phyloP scores from a whole-genome alignment of 2,888 invertebrate species.

The Hydriomena furcata region DNA sequence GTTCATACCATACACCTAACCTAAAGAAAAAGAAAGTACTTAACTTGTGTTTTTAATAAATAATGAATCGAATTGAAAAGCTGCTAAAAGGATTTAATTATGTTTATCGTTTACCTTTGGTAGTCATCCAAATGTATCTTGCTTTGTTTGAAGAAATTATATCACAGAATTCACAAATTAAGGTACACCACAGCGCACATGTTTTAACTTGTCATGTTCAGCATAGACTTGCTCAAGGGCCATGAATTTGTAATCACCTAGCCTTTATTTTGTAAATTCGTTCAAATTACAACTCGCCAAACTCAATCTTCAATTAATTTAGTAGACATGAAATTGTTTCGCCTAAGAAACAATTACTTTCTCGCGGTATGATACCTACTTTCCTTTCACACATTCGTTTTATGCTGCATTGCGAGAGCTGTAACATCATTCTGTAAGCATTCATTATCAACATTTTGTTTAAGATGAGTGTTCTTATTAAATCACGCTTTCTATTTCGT shows the following conservation, averaged over 20 bases:
- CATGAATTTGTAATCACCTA: neutral
- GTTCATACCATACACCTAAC: too few species aligned
- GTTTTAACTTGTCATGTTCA: constrained; percentile 16
- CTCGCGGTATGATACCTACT: constrained; percentile 49
- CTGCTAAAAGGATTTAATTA: too few species aligned
- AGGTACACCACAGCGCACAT: neutral
- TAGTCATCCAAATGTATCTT: too few species aligned
- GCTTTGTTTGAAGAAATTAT: neutral
- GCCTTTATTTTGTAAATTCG: constrained; percentile 5
- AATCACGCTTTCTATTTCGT: constrained; percentile 47
- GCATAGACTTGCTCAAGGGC: constrained; percentile 5
- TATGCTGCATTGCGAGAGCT: constrained; percentile 42
- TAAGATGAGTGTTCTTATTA: constrained; percentile 35
- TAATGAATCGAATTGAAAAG: too few species aligned
- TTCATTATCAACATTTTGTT: constrained; percentile 42
- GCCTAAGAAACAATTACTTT: constrained; percentile 47
- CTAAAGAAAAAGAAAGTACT: too few species aligned
- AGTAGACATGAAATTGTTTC: constrained; percentile 33
- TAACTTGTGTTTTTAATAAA: too few species aligned
- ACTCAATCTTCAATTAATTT: constrained; percentile 31
- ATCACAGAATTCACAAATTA: neutral
- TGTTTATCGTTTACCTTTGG: neutral
- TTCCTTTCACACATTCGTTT: constrained; percentile 54
- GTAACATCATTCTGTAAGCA: constrained; percentile 34
- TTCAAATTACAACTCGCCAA: constrained; percentile 5